A percentile compares a stretch with the other conserved stretches of the same genome.
Evolutionary conservation across 2,113 vertebrate genomes (phyloP).

Genomic region (Silurus asotus): DNA sequence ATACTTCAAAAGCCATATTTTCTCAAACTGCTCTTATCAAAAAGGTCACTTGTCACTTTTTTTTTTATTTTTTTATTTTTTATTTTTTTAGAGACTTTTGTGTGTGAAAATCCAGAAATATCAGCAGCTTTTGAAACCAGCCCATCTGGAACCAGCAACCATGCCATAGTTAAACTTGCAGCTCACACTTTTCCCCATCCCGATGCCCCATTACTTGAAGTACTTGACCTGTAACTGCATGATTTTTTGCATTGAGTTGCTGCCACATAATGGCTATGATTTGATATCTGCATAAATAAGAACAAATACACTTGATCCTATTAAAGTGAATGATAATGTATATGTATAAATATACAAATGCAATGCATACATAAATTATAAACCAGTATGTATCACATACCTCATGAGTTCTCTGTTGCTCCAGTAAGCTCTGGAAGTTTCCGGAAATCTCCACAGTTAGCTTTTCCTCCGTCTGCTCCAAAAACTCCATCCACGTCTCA

Average conservation of each 20-base stretch:
- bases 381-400: constrained; percentile 59
- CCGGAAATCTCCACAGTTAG: constrained; percentile 92
- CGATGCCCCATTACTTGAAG: neutral
- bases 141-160: no score
- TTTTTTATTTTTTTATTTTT: no score
- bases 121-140: no score
- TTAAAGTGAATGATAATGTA: neutral
- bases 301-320: neutral
- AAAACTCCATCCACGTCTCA: constrained; percentile 98
- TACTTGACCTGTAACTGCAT: neutral
- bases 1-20: no score
- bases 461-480: constrained; percentile 92
- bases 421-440: constrained; percentile 88
- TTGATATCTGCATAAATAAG: neutral
- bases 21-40: no score
- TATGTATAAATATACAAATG: neutral
- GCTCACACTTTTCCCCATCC: no score
- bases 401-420: constrained; percentile 94
- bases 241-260: neutral
- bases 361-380: neutral
- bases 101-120: no score
- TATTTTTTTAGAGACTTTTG: no score
- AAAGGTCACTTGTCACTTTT: no score
- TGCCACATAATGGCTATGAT: neutral
- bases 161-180: no score